Evolutionary conservation across 2,113 vertebrate species (phyloP).

Genomic region (Brienomyrus brachyistius): DNA sequence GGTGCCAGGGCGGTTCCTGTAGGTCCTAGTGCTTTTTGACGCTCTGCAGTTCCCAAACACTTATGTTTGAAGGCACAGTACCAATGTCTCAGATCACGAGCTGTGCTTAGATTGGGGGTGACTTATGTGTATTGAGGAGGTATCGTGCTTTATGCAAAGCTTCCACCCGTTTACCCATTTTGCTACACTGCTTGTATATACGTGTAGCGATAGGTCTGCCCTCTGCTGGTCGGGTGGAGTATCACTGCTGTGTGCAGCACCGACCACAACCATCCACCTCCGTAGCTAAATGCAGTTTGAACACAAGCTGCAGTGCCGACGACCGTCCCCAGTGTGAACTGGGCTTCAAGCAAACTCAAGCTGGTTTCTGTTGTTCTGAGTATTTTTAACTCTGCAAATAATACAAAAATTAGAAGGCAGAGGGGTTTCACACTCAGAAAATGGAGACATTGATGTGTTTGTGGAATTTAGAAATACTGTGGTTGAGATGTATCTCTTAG

Average conservation of each 20-base stretch:
- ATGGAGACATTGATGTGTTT: neutral
- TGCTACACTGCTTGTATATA: too few species aligned
- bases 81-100: neutral
- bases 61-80: neutral
- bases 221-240: neutral
- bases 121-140: neutral
- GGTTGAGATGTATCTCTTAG: neutral
- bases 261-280: neutral
- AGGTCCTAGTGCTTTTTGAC: neutral
- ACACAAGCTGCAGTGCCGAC: too few species aligned
- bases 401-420: neutral
- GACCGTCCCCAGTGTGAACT: neutral
- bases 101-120: neutral
- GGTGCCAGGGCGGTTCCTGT: neutral
- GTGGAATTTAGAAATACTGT: too few species aligned
- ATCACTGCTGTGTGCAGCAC: neutral
- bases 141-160: neutral
- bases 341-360: neutral
- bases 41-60: neutral
- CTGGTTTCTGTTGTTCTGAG: neutral
- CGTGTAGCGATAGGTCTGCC: neutral
- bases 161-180: too few species aligned
- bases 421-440: neutral
- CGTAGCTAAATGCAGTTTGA: neutral
- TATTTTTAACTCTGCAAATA: neutral